Evolutionary conservation across 1,140 invertebrate species (phyloP).

Genomic region (Panonychus citri): DNA sequence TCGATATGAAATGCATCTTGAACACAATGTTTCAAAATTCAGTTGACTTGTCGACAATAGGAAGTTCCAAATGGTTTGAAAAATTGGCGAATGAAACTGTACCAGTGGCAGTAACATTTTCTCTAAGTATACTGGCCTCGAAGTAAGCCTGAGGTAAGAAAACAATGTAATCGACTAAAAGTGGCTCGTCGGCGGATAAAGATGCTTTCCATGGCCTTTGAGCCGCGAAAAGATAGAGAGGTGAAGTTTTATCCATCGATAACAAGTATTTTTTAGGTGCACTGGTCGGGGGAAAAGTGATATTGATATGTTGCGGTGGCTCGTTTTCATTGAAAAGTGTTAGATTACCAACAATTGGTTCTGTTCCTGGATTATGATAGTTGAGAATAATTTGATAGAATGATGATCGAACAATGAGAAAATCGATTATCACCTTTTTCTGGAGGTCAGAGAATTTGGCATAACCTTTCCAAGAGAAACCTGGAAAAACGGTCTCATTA

Average conservation of each 20-base stretch:
- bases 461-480: slow-evolving; percentile 90
- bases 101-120: slow-evolving; percentile 61
- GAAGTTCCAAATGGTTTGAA: slow-evolving; percentile 41
- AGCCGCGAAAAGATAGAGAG: slow-evolving; percentile 56
- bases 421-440: slow-evolving; percentile 60
- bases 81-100: slow-evolving; percentile 13
- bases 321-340: slow-evolving; percentile 48
- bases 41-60: slow-evolving; percentile 56
- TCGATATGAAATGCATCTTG: slow-evolving; percentile 59
- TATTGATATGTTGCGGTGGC: slow-evolving; percentile 19
- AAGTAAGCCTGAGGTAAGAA: slow-evolving; percentile 83
- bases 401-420: slow-evolving; percentile 41
- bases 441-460: slow-evolving; percentile 65
- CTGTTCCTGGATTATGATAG: slow-evolving; percentile 57
- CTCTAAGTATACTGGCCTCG: slow-evolving; percentile 63
- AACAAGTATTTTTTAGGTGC: slow-evolving; percentile 5
- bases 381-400: slow-evolving; percentile 71
- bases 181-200: slow-evolving; percentile 47
- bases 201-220: slow-evolving; percentile 65
- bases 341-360: slow-evolving; percentile 49
- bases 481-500: slow-evolving; percentile 53
- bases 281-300: slow-evolving; percentile 44
- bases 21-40: slow-evolving; percentile 74
- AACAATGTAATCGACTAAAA: slow-evolving; percentile 86
- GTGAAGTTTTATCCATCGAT: slow-evolving; percentile 22